Evolutionary conservation across 1,140 invertebrate genomes (phyloP), one percentile per base, ranked within the genome.

Genomic region (Papilio glaucus): DNA sequence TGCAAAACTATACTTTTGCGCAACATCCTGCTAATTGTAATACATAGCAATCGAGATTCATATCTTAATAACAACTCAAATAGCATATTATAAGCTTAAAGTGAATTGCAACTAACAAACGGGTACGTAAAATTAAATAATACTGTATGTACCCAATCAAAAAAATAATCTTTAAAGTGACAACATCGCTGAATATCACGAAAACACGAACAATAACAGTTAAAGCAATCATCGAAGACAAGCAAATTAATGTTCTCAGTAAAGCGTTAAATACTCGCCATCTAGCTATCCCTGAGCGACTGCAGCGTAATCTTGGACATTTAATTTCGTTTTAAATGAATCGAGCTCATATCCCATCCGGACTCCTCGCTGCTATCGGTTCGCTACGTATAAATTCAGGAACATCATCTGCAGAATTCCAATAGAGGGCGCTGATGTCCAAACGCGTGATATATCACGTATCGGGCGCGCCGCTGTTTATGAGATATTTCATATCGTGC

Each of bases 401-500:
- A 88, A 88, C 79, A 87, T 90, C 85, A 89, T 89, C 88, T 82
- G 88, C 85, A 88, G 86, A 88, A 92, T 90, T 88, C 87, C 89
- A 91, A 91, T 90, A 90, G 83, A 80, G 82, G 83, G 84, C 83
- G 85, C 83, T 87, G 86, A 90, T 90, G 90, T 91, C 88, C 90
- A 85, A 89, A 90, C 83, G 84, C 80, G 80, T 92, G 88, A 92
- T 90, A 91, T 90, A 92, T 92, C 84, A 83, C 84, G 84, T 77
- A 76, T 79, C 70, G 72, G 73, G 73, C 67, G 77, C 77, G 70
- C 77, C 81, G 76, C 86, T 92, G 88, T 92, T 92, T 92, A 90
- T 90, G 84, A 90, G 85, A 90, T 90, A 92, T 92, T 90, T 90
- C 88, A 92, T 92, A 90, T 87, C 86, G 76, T 79, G 84, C 83